A percentile compares a stretch with the other conserved stretches of the same genome.
Evolutionary conservation across 2,797 vertebrate genomes (phyloP).

Genomic region (Eulemur coronatus): DNA sequence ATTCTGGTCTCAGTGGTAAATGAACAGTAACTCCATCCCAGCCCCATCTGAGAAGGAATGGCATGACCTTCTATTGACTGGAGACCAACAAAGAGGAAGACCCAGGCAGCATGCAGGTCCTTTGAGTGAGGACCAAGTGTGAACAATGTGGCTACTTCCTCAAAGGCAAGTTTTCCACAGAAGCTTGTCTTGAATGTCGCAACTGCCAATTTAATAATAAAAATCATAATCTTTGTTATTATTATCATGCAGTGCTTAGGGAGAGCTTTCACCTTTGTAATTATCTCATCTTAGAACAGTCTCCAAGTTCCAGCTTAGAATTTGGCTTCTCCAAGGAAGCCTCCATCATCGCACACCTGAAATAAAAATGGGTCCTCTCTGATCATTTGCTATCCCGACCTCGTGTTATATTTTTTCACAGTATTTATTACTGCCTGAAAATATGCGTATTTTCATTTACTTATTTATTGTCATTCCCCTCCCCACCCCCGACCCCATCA

Average conservation of each 20-base stretch:
- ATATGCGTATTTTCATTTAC: not conserved
- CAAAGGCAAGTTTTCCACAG: not conserved
- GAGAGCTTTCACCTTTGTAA: not conserved
- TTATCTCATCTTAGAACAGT: not conserved
- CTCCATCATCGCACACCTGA: not conserved
- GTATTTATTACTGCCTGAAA: not conserved
- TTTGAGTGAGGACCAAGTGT: constrained; percentile 11
- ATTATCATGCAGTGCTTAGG: fast-evolving
- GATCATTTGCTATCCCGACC: not conserved
- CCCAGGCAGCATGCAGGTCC: fast-evolving
- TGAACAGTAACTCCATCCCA: constrained; percentile 45
- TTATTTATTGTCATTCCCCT: not conserved
- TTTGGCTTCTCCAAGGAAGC: not conserved
- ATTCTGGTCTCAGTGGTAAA: constrained; percentile 67
- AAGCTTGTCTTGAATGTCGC: not conserved
- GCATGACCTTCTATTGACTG: not conserved
- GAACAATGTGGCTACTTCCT: not conserved
- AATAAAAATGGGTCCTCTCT: fast-evolving
- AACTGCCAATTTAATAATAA: not conserved
- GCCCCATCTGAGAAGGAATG: not conserved
- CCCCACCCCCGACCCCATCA: fast-evolving
- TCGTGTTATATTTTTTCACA: not conserved
- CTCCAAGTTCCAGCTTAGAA: not conserved
- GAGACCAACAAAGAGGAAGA: not conserved
- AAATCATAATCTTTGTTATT: not conserved